These are phyloP conservation scores for Athalia rosae DNA, from an alignment of 2,888 invertebrate genomes.

Conservation along the genomic window DNA sequence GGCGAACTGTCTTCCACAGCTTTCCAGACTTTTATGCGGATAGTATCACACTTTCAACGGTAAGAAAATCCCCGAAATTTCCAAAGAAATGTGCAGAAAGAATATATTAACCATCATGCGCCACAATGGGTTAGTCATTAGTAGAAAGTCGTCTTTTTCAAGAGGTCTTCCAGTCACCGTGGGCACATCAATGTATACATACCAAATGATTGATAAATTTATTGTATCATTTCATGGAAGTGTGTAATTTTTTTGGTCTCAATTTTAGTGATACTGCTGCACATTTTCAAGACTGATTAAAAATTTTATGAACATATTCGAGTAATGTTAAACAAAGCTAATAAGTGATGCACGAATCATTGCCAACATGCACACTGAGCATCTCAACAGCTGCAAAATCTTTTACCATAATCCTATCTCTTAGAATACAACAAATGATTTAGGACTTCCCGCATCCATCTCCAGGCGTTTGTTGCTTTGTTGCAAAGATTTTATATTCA, in stretches of 20 bases:
- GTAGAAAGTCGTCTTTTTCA: background rate
- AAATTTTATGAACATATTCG: background rate
- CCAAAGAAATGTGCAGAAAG: no score
- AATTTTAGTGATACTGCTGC: no score
- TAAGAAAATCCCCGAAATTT: no score
- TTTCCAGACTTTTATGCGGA: no score
- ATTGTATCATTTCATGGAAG: background rate
- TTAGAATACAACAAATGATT: constrained; percentile 18
- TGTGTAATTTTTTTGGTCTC: no score
- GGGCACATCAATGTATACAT: background rate
- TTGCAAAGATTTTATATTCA: constrained; percentile 14
- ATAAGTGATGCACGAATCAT: background rate
- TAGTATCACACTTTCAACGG: no score
- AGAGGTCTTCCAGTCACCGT: background rate
- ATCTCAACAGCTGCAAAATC: constrained; percentile 13
- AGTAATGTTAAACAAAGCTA: background rate
- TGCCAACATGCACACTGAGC: background rate
- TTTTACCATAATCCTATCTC: constrained; percentile 14
- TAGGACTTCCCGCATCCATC: constrained; percentile 16
- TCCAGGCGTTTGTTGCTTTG: constrained; percentile 22
- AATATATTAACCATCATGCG: constrained; percentile 34
- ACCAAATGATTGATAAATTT: background rate
- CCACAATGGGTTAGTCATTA: background rate
- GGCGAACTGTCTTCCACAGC: no score
- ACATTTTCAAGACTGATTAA: background rate